Base-by-base conservation (phyloP, 1,140 invertebrate species). In the Dinothrombium tinctorium region DNA sequence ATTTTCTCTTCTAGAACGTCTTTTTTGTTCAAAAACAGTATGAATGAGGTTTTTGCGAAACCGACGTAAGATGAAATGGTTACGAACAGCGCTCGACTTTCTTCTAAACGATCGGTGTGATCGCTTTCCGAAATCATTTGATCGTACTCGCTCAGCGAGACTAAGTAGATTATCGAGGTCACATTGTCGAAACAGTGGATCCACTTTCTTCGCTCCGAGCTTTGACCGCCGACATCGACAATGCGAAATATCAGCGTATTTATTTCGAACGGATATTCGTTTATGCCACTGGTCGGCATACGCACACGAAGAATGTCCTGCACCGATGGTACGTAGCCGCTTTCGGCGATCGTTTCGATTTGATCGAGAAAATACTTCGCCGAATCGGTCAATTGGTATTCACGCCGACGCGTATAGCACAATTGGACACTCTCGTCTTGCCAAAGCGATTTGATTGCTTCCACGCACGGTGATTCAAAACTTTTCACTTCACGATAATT, bases 151-250 rank as follows among this genome's bases (percentile, higher is more conserved):
- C 82, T 92, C 28, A 82, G 86, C 5, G 89, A 90, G 14, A 92
- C 87, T 40, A 96, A 68, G 63, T 95, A 95, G 49, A 96, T 62
- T 59, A 89, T 86, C 21, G 86, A 92, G 20, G 86, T 94, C 25
- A 96, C 86, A 31, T 74, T 79, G 52, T 87, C 81, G 61, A 95
- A 95, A 62, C 89, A 95, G 62, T 84, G 82, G 51, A 83, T 81
- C 90, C 90, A 96, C 60, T 95, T 96, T 62, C 87, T 82, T 51
- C 89, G 67, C 58, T 96, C 87, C 44, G 87, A 92, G 57, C 89
- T 63, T 61, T 96, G 90, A n/a, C 90, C 90, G 29, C 90, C 87
- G 29, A 95, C 86, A 64, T 94, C 87, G 28, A 92, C 81, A 62
- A 94, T 95, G 51, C 81, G 70, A 64, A 96, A 95, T 49, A 87